Evolutionary conservation across 2,888 invertebrate species (phyloP), one percentile per base, ranked within the genome.

Genomic region (Coleophora flavipennella): DNA sequence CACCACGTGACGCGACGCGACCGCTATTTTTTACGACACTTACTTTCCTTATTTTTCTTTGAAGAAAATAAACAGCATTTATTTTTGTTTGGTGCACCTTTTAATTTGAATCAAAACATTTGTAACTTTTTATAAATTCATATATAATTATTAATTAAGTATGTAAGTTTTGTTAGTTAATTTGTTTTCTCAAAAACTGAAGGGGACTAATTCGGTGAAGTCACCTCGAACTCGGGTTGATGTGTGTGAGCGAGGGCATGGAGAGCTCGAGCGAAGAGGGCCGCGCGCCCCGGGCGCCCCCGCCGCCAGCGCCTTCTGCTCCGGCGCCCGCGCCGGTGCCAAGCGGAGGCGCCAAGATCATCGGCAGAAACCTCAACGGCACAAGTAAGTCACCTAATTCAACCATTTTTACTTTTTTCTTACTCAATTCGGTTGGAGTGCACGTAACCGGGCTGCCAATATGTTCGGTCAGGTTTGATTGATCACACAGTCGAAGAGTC

Each of bases 361-460:
- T 88, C 77, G 88, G 88, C 62, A 84, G 88, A 60, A 89, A 89
- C 67, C 81, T 87, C 73, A 89, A 89, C 78, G 88, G 88, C 56
- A 89, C 88, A 70, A 86, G 88, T 89, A 78, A 87, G 88, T 86
- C 73, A 70, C 71, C 44, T 43, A 45, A 52, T 47, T 49, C 3
- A 20, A 20, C 44, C 49, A 51, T 48, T 57, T 61, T 54, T 51
- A 46, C 54, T 47, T 51, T 51, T 6, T 20, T 20, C 20, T 20
- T 20, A 3, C 3, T 20, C 20, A n/a, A n/a, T 6, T 20, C 3
- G 20, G 20, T 20, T 6, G 20, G n/a, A n/a, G n/a, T n/a, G n/a
- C n/a, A n/a, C n/a, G n/a, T n/a, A n/a, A n/a, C n/a, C n/a, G n/a
- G n/a, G n/a, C n/a, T n/a, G n/a, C n/a, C n/a, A n/a, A n/a, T n/a